Base-by-base conservation (phyloP, 2,113 vertebrate genomes). In the Sisor rabdophorus region DNA sequence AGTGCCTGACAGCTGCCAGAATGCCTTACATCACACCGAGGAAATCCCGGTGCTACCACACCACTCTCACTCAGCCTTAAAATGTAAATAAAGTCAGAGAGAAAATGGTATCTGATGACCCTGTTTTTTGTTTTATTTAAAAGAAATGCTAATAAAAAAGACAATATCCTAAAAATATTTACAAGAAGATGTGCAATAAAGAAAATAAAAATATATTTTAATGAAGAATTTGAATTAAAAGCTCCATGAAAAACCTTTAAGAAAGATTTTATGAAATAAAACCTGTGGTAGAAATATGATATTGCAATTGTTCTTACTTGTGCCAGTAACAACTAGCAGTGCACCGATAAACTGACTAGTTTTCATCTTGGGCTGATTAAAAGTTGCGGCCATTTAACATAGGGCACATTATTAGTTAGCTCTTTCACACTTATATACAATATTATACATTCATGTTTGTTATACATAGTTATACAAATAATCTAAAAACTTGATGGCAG, bases 1-100 rank as follows among this genome's bases (percentile, higher is more conserved):
- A 80, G 73, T 75, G 84, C 83, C 73, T 82, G 86, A 87, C 88
- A 88, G 86, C 87, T 88, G 87, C 78, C 85, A 86, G 74, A 70
- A 20, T 75, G 71, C 40, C 80, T 77, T 76, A 71, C 59, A 81
- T 86, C 84, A 87, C 79, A 47, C 71, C 83, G 75, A 83, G 80
- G 81, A 80, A 86, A 77, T 85, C 61, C 48, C 56, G 3, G 15
- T 36, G 56, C 52, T 59, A 77, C 75, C 55, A 65, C 22, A 75
- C 28, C 58, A 64, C 36, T 71, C 60, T 70, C 40, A 36, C 17
- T 63, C 64, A 60, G 54, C 52, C 13, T 2, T 3, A 58, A 16
- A 44, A 64, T 24, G 11, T 32, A 22, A 19, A 28, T 16, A 13
- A 50, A 44, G 47, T 69, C 47, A 69, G 22, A 79, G 60, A 53